phyloP scores from a whole-genome alignment of 2,797 vertebrate species.

The Ispidina lecontei region DNA sequence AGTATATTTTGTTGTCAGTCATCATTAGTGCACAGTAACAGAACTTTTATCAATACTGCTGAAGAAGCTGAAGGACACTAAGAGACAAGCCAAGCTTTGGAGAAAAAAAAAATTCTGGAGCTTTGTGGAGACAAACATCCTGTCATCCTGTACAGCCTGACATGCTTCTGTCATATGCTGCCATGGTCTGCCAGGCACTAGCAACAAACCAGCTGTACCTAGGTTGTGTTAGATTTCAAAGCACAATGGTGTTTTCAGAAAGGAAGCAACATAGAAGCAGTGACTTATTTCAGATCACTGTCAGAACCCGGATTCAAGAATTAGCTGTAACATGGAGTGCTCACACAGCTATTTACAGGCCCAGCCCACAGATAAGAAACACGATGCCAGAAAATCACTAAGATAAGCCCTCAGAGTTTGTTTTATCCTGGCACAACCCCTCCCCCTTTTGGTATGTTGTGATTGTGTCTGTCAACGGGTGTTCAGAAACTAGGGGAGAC shows the following conservation, averaged over 20 bases:
- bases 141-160: background rate
- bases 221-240: background rate
- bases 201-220: background rate
- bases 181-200: background rate
- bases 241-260: fast-evolving
- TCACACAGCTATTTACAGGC: background rate
- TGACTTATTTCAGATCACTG: background rate
- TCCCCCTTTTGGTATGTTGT: background rate
- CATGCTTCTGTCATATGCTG: background rate
- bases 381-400: background rate
- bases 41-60: background rate
- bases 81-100: background rate
- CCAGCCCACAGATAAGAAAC: background rate
- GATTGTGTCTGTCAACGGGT: background rate
- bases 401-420: background rate
- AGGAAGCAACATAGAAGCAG: background rate
- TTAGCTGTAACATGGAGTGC: background rate
- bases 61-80: background rate
- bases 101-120: background rate
- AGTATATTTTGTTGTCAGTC: background rate
- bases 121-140: background rate
- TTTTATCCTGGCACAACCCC: background rate
- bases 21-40: background rate
- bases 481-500: background rate
- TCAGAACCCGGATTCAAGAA: background rate